Evolutionary conservation across 2,113 vertebrate species (phyloP).

Genomic region (Datnioides undecimradiatus): DNA sequence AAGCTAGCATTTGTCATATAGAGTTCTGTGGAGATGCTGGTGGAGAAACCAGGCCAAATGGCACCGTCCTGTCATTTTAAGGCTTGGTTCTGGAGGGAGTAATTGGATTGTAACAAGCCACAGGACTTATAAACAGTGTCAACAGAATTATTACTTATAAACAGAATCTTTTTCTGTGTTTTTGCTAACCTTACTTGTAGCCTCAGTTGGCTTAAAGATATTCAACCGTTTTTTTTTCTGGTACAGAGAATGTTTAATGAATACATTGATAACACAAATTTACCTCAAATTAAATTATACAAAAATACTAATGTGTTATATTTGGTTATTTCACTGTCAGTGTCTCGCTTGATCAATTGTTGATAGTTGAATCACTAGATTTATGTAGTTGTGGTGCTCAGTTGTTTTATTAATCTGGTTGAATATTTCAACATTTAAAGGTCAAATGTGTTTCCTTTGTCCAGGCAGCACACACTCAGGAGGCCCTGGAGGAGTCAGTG

Average conservation of each 20-base stretch:
- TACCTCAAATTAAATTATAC: no score
- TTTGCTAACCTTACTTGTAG: no score
- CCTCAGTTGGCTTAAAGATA: no score
- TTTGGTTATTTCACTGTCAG: not conserved
- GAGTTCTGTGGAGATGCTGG: not conserved
- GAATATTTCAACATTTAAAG: not conserved
- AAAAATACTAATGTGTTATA: no score
- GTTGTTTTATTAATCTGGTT: not conserved
- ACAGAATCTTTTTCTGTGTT: no score
- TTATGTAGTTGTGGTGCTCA: not conserved
- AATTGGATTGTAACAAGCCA: no score
- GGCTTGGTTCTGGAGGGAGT: no score
- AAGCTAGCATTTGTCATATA: not conserved
- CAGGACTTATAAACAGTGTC: no score
- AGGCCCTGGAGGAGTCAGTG: constrained; percentile 94
- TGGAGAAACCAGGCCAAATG: not conserved
- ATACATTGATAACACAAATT: no score
- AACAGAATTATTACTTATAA: no score
- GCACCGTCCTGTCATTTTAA: not conserved
- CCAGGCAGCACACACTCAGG: constrained; percentile 95
- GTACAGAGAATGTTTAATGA: no score
- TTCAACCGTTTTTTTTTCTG: no score
- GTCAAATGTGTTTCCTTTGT: constrained; percentile 19
- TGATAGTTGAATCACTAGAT: not conserved
- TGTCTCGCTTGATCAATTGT: not conserved